Evolutionary conservation across 2,888 invertebrate species (phyloP).

Genomic region (Cryptus armator): DNA sequence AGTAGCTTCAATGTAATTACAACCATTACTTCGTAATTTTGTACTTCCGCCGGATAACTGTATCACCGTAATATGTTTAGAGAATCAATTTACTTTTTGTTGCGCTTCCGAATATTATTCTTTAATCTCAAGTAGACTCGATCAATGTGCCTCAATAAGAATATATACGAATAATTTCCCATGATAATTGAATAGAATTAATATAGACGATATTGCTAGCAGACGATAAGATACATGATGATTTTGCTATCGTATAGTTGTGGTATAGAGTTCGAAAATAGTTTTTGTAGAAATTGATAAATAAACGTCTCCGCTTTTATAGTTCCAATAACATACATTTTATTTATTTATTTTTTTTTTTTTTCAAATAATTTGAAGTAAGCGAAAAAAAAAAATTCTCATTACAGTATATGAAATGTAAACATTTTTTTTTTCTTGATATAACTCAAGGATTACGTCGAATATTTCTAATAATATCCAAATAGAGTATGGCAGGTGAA

Average conservation of each 20-base stretch:
- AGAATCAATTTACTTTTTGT: background rate
- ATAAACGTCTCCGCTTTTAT: too few relatives aligned
- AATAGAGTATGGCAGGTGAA: slow-evolving; percentile 34
- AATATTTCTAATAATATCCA: slow-evolving; percentile 1
- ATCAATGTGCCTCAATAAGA: background rate
- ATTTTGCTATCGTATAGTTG: too few relatives aligned
- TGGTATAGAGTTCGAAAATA: too few relatives aligned
- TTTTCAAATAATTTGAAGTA: too few relatives aligned
- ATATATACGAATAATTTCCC: background rate
- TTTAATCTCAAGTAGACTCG: background rate
- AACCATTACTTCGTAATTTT: slow-evolving; percentile 41
- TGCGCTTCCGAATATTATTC: background rate
- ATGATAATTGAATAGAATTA: background rate
- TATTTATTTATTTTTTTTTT: too few relatives aligned
- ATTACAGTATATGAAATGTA: background rate
- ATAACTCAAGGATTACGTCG: background rate
- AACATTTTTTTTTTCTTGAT: background rate
- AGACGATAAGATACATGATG: too few relatives aligned
- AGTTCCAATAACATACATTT: too few relatives aligned
- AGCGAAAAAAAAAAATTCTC: too few relatives aligned
- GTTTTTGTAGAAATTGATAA: too few relatives aligned
- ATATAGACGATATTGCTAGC: too few relatives aligned
- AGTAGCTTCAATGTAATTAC: slow-evolving; percentile 36
- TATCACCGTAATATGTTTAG: background rate
- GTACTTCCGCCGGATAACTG: slow-evolving; percentile 53